These are phyloP conservation scores for Serripes groenlandicus DNA, from an alignment of 2,888 invertebrate species.

Conservation along the genomic window DNA sequence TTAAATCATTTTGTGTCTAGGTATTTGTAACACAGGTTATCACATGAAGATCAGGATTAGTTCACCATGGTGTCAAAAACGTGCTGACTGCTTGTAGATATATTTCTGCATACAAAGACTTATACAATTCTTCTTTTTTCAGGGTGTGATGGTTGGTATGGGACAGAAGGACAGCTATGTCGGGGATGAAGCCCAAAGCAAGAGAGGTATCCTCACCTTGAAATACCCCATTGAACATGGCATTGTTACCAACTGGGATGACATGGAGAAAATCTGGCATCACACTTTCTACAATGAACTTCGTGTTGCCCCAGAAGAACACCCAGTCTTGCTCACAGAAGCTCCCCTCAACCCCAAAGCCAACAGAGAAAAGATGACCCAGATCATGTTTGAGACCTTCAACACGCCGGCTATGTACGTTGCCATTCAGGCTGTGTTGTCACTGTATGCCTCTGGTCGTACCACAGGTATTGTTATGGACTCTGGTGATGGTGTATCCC, in stretches of 20 bases:
- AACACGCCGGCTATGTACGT: slow-evolving; percentile 98
- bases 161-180: slow-evolving; percentile 79
- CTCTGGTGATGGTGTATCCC: slow-evolving; percentile 97
- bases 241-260: slow-evolving; percentile 32
- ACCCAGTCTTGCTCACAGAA: slow-evolving; percentile 24
- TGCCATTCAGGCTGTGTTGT: slow-evolving; percentile 96
- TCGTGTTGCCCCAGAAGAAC: slow-evolving; percentile 26
- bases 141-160: slow-evolving; percentile 68
- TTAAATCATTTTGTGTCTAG: too few relatives aligned
- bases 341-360: slow-evolving; percentile 28
- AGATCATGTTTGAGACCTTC: slow-evolving; percentile 87
- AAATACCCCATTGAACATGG: slow-evolving; percentile 36
- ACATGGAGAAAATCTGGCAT: slow-evolving; percentile 32
- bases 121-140: too few relatives aligned
- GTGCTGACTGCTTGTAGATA: too few relatives aligned
- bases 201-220: slow-evolving; percentile 45
- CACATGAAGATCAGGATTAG: too few relatives aligned
- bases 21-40: too few relatives aligned
- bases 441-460: slow-evolving; percentile 97
- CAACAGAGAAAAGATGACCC: slow-evolving; percentile 31
- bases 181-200: slow-evolving; percentile 41
- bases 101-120: too few relatives aligned
- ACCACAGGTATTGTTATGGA: slow-evolving; percentile 98
- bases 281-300: slow-evolving; percentile 30
- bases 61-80: too few relatives aligned